Base-by-base conservation (phyloP, 2,888 invertebrate species). In the Carabus problematicus region DNA sequence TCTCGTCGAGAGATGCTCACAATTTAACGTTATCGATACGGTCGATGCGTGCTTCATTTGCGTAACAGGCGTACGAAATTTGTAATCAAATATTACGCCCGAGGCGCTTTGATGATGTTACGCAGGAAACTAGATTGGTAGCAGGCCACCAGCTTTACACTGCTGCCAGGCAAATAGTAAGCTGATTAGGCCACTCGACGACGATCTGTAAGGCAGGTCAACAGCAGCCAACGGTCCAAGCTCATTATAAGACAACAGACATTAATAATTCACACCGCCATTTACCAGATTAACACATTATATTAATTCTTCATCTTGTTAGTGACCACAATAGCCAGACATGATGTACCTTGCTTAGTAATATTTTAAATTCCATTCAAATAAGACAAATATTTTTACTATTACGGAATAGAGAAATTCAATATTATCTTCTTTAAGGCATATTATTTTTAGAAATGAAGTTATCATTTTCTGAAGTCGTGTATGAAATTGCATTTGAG, bases 101-200 rank as follows among this genome's bases (percentile, higher is more conserved):
- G 8, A 11, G 12, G 62, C 40, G 16, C 45, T 18, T 49, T 62
- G 54, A 63, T 63, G 41, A 42, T 40, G 63, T 63, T 54, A 63
- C 63, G 54, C 54, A 54, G 16, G 19, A 52, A 52, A 52, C 39
- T 52, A 62, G 18, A 41, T 63, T 63, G 42, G 63, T 54, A 40
- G 41, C 41, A 54, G 41, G 63, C 41, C 45, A 63, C 18, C 63
- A 29, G 16, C 49, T 39, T 61, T 61, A 52, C 14, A 52, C 18
- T 19, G 16, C 41, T 39, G 41, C 42, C 14, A 39, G 11, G 14
- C 54, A 2, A 41, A 41, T 7, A 19, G 63, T 63, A 63, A 63
- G 54, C 29, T 63, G 63, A 63, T 63, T 54, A 63, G 55, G 41
- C n/a, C 2, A 29, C 29, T 29, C 29, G 29, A 29, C 2, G 3